Evolutionary conservation across 2,797 vertebrate genomes (phyloP).

Genomic region (Choloepus didactylus): DNA sequence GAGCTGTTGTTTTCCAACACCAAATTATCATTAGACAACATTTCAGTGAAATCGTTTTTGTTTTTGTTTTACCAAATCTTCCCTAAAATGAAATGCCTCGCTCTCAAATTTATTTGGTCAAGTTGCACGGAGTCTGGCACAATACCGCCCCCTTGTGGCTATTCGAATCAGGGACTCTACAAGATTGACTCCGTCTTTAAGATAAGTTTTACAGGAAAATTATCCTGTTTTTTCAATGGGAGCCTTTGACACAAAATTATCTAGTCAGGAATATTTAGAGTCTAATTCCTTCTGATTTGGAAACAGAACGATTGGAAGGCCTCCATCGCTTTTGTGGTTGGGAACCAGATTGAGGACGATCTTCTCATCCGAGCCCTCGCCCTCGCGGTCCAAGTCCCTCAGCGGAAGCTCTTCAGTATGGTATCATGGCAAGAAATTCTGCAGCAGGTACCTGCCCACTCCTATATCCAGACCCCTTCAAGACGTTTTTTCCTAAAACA

Average conservation of each 20-base stretch:
- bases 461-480: neutral
- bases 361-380: conserved; percentile 87
- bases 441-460: conserved; percentile 89
- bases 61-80: neutral
- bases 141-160: conserved; percentile 86
- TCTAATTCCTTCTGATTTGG: conserved; percentile 52
- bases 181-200: neutral
- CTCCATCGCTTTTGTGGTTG: conserved; percentile 90
- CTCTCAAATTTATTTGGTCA: neutral
- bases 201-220: neutral
- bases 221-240: neutral
- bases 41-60: neutral
- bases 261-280: neutral
- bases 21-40: neutral
- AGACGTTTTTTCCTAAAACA: neutral
- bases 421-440: conserved; percentile 89
- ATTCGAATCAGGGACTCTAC: neutral
- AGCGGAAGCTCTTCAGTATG: conserved; percentile 91
- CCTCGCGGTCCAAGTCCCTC: conserved; percentile 89
- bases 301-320: conserved; percentile 93
- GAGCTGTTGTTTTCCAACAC: neutral
- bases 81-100: neutral
- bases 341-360: conserved; percentile 89
- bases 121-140: conserved; percentile 69
- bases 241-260: neutral